A percentile compares a stretch with the other conserved stretches of the same genome.
Conservation (phyloP, 2,113 vertebrate species). For the Pseudolaguvia tuberculata region DNA sequence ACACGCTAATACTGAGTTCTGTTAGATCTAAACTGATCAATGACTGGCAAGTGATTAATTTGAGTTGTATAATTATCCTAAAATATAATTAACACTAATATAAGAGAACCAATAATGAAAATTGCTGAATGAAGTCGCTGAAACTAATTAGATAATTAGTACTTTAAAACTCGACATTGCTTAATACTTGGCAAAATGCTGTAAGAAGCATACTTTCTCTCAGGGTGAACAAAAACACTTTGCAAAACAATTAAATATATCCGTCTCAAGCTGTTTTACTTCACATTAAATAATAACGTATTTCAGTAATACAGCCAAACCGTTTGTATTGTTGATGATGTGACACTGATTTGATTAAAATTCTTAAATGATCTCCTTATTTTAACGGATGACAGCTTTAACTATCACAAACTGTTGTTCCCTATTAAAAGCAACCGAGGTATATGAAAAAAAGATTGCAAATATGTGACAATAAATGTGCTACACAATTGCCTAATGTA, state of each 20-base stretch:
- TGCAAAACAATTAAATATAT: slow-evolving; percentile 7
- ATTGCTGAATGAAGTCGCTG: slow-evolving; percentile 14
- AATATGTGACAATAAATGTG: slow-evolving; percentile 50
- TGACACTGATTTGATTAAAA: slow-evolving; percentile 37
- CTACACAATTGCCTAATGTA: slow-evolving; percentile 42
- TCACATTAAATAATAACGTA: slow-evolving; percentile 5
- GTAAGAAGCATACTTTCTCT: background rate
- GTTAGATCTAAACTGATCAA: background rate
- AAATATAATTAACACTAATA: slow-evolving; percentile 17
- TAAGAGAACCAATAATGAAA: slow-evolving; percentile 24
- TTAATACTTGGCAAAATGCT: slow-evolving; percentile 21
- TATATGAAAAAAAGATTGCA: slow-evolving; percentile 56
- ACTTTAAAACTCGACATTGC: slow-evolving; percentile 22
- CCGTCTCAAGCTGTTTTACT: slow-evolving; percentile 7
- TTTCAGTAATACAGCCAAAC: slow-evolving; percentile 25
- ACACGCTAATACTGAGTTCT: slow-evolving; percentile 1
- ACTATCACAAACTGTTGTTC: slow-evolving; percentile 52
- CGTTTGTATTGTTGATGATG: slow-evolving; percentile 10
- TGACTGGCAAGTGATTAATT: slow-evolving; percentile 9
- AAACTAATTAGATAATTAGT: slow-evolving; percentile 29
- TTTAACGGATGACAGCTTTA: slow-evolving; percentile 40
- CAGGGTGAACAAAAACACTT: slow-evolving; percentile 11
- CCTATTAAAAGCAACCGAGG: slow-evolving; percentile 45
- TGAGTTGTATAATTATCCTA: slow-evolving; percentile 13
- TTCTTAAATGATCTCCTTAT: slow-evolving; percentile 34